Evolutionary conservation across 2,888 invertebrate species (phyloP).

Genomic region (Nomada goodeniana): DNA sequence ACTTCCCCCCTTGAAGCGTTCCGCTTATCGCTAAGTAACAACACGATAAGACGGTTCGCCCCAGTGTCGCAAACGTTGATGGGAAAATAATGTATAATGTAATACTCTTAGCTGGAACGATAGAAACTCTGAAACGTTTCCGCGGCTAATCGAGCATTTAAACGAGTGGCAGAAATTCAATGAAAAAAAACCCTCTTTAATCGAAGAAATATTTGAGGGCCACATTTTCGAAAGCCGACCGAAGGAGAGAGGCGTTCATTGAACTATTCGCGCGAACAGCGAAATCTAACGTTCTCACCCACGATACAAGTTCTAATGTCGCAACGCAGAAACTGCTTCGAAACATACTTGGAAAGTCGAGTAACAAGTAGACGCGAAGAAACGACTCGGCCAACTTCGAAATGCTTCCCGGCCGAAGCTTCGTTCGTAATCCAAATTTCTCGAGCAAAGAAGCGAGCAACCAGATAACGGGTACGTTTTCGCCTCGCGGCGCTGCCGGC

Average conservation of each 20-base stretch:
- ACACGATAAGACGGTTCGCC: conserved; percentile 57
- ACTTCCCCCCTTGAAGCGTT: conserved; percentile 56
- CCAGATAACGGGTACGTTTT: conserved; percentile 11
- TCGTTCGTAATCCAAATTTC: conserved; percentile 19
- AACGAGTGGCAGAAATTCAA: no score
- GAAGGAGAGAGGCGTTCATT: no score
- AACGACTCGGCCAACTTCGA: neutral
- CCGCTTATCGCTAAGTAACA: conserved; percentile 68
- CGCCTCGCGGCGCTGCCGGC: neutral
- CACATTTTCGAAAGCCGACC: no score
- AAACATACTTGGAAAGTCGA: neutral
- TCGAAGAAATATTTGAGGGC: no score
- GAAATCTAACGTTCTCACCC: no score
- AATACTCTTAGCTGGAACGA: neutral
- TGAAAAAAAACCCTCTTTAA: no score
- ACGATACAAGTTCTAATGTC: no score
- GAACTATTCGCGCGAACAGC: no score
- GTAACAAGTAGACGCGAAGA: no score
- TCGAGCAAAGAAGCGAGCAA: neutral
- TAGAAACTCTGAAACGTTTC: neutral
- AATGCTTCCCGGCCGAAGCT: neutral
- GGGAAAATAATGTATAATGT: conserved; percentile 35
- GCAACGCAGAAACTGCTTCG: neutral
- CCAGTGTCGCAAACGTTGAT: conserved; percentile 24
- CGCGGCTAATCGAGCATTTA: neutral